Conservation (phyloP, 1,140 invertebrate genomes). For the Condylostylus longicornis region DNA sequence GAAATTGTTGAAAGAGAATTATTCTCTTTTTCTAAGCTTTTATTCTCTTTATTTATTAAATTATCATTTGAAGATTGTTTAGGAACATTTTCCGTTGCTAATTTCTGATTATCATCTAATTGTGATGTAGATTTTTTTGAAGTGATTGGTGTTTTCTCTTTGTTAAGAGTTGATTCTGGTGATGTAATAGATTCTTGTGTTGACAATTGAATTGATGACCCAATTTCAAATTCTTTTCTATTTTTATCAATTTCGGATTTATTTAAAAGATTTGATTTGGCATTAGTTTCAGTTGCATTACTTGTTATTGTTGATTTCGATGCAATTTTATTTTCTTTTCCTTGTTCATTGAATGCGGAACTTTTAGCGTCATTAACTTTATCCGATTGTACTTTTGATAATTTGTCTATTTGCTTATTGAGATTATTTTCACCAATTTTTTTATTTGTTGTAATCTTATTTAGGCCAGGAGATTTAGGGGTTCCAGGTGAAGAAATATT, state of each 20-base stretch:
- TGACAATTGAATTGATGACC: no score
- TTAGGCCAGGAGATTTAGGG: conserved; percentile 3
- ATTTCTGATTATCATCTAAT: conserved; percentile 1
- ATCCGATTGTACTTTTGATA: background rate
- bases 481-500: background rate
- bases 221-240: no score
- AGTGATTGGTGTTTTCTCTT: background rate
- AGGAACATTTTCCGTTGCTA: conserved; percentile 6
- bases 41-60: conserved; percentile 1
- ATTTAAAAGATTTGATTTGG: no score
- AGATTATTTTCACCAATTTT: conserved; percentile 11
- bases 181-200: no score
- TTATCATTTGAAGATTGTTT: background rate
- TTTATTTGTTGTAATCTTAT: background rate
- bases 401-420: conserved; percentile 6
- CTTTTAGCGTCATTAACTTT: background rate
- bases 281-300: no score
- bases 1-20: conserved; percentile 15
- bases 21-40: conserved; percentile 19
- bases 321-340: no score
- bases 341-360: background rate
- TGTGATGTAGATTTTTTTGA: background rate
- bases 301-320: no score
- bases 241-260: no score
- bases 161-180: no score